Evolutionary conservation across 2,113 vertebrate species (phyloP), one percentile per base, ranked within the genome.

Genomic region (Sula dactylatra): DNA sequence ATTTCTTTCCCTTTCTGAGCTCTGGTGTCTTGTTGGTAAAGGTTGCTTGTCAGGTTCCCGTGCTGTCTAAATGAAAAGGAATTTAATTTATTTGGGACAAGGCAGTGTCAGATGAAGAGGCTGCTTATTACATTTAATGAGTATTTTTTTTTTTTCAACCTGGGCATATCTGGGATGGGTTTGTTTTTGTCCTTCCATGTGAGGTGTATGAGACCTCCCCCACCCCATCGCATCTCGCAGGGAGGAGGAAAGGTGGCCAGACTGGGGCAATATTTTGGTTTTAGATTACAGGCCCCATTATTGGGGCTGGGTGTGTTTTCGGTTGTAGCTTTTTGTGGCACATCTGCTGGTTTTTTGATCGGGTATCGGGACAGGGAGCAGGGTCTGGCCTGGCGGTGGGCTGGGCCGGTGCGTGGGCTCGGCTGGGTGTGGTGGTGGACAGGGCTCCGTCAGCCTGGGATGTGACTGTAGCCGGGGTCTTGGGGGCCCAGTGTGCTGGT

Each of bases 71-170:
- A 98, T 97, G 97, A 97, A 98, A 98, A 98, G 98, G 98, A 98
- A 98, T 98, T 98, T 98, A 98, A 98, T 98, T 98, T 98, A 98
- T 98, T 98, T 98, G 98, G 98, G 98, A 98, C 98, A 97, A 98
- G 98, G 98, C 97, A 97, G 98, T 98, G 98, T 97, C 97, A 82
- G 97, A 96, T 97, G 98, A 97, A 97, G 97, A 98, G 98, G 96
- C 97, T 97, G 97, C 98, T 98, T 98, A 98, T 98, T 98, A 98
- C 92, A 88, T 95, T 97, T 98, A 98, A 98, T 98, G 98, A 98
- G 97, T 97, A 71, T 40, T 64, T 91, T 71, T 86, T 97, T 97
- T 97, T 74, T 82, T 90, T 69, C 97, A 97, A 31, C 97, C 95
- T 72, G 96, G 94, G 94, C 94, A 97, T 97, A 97, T 97, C 97